A percentile compares a stretch with the other conserved stretches of the same genome.
These are phyloP conservation scores for Cherax quadricarinatus DNA, from an alignment of 1,140 invertebrate genomes.

Conservation along the genomic window DNA sequence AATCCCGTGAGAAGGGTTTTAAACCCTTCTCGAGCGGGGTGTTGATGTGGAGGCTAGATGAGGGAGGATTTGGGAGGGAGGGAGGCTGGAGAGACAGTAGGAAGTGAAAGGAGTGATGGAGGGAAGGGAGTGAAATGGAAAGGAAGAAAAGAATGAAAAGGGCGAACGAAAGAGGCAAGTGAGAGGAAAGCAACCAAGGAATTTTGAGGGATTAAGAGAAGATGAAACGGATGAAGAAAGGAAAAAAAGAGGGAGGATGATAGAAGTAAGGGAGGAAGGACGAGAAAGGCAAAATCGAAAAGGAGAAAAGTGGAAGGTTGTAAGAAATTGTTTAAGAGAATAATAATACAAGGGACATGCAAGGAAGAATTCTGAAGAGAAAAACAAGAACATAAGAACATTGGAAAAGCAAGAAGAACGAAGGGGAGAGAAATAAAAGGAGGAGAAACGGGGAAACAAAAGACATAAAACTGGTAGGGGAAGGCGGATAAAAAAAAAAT, in stretches of 20 bases:
- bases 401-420: background rate
- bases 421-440: background rate
- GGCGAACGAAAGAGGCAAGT: no score
- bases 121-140: no score
- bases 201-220: no score
- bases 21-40: background rate
- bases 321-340: background rate
- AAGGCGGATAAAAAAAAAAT: background rate
- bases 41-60: no score
- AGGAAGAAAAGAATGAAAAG: no score
- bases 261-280: no score
- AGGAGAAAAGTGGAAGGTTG: background rate
- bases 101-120: no score
- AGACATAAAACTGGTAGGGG: background rate
- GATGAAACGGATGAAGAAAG: no score
- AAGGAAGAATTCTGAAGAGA: background rate
- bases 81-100: no score
- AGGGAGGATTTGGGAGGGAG: no score
- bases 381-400: background rate
- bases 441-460: background rate
- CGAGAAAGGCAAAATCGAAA: background rate
- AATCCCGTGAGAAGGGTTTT: background rate
- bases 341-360: background rate
- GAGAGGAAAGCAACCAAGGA: no score
- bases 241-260: no score